Evolutionary conservation across 2,888 invertebrate species (phyloP).

Genomic region (Melieria crassipennis): DNA sequence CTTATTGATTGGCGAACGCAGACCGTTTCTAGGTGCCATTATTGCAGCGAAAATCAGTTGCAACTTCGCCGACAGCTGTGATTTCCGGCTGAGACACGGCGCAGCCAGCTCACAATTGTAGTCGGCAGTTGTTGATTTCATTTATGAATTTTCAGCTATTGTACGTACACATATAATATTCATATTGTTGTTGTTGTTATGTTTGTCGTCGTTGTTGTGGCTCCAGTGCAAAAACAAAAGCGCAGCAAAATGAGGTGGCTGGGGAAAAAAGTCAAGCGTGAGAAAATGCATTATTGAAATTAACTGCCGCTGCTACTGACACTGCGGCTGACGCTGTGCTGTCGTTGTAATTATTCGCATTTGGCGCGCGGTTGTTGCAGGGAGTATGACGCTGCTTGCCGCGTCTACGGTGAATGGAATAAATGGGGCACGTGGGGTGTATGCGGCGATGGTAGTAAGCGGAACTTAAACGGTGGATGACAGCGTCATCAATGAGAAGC

Average conservation of each 20-base stretch:
- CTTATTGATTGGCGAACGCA: no score
- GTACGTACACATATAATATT: no score
- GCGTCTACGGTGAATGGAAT: no score
- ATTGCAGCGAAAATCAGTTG: not conserved
- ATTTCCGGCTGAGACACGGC: conserved; percentile 1
- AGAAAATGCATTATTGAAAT: conserved; percentile 30
- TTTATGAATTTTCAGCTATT: not conserved
- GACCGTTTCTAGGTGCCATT: no score
- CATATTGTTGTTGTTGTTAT: not conserved
- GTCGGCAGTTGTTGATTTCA: conserved; percentile 12
- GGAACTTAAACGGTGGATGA: no score
- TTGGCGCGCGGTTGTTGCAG: no score
- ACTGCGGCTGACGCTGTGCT: not conserved
- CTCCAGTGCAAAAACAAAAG: not conserved
- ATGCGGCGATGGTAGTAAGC: no score
- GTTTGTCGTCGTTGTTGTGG: not conserved
- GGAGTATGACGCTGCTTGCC: no score
- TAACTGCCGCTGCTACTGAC: conserved; percentile 13
- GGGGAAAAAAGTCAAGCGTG: conserved; percentile 24
- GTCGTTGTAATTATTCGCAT: no score
- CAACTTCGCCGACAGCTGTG: no score
- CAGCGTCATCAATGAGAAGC: no score
- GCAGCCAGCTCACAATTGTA: conserved; percentile 9
- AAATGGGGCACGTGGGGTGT: no score
- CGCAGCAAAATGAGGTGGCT: not conserved